Base-by-base conservation (phyloP, 1,140 invertebrate species). In the Pseudomyrmex flavicornis region DNA sequence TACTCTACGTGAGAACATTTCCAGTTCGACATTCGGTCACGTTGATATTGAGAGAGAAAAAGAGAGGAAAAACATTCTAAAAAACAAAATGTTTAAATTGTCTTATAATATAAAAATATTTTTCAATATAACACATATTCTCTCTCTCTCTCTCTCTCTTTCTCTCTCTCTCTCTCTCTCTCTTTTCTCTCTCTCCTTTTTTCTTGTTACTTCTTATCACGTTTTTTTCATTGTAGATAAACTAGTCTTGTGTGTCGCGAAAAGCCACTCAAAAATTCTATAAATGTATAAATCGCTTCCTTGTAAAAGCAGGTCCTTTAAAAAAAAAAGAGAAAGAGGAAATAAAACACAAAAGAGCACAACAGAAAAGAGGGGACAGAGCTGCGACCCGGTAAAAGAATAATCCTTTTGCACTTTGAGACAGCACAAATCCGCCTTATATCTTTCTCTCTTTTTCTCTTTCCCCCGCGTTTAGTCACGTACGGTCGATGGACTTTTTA, bases 261-360 rank as follows among this genome's bases (percentile, higher is more conserved):
- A 89, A 89, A 91, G 89, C 84, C 85, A 76, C 90, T 93, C 89
- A 92, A 85, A 92, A 93, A 93, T 93, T 93, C 91, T 87, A 93
- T 93, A 92, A 92, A 93, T 92, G 88, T 92, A 91, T 92, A 90
- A 91, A 91, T 48, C 68, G 61, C 50, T 20, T 75, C 0, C 35
- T 88, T 87, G 82, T 91, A 90, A 92, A 92, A 84, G 83, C 79
- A 26, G 83, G 86, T 87, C 87, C 91, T 91, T 90, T 88, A 52
- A 72, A 77, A 62, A 35, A 35, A 35, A 35, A 54, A 56, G 1
- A 58, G 35, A 46, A 44, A n/a, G 0, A 13, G 2, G 12, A n/a
- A 8, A 8, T 8, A n/a, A 12, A 22, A 26, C 58, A 10, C 44
- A 46, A 10, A 62, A 58, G 9, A 61, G 12, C n/a, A 10, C 12